Percentiles rank a stretch among this genome's conserved stretches.
Conservation (phyloP, 2,888 invertebrate genomes). For the Nomada flava region DNA sequence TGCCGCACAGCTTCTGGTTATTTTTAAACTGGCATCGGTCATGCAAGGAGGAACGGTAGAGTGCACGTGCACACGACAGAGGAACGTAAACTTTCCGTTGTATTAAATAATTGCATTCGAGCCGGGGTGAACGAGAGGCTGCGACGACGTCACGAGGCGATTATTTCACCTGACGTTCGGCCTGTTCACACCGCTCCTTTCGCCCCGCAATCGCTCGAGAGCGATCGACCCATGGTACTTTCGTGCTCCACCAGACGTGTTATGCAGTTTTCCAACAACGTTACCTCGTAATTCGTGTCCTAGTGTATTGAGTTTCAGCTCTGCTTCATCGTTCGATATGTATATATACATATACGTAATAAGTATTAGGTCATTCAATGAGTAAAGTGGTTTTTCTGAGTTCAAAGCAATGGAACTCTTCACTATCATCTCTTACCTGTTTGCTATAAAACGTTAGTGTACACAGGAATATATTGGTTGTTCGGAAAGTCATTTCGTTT, state of each 20-base stretch:
- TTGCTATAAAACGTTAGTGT: no score
- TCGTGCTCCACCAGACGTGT: constrained; percentile 30
- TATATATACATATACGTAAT: no score
- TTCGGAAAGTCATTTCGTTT: no score
- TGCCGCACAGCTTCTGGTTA: constrained; percentile 62
- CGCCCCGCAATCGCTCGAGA: constrained; percentile 34
- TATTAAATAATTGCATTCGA: constrained; percentile 48
- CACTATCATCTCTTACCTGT: no score
- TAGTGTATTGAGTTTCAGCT: constrained; percentile 11
- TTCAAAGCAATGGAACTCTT: no score
- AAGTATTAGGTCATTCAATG: no score
- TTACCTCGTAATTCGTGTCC: constrained; percentile 14
- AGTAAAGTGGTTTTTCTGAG: no score
- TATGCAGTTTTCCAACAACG: constrained; percentile 30
- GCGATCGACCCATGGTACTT: constrained; percentile 9
- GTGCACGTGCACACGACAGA: constrained; percentile 43
- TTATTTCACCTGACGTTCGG: constrained; percentile 46
- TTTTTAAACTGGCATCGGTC: constrained; percentile 58
- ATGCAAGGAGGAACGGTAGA: constrained; percentile 33
- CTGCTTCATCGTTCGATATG: not conserved
- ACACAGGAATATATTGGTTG: no score
- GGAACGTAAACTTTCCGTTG: constrained; percentile 39
- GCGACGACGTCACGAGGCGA: constrained; percentile 31
- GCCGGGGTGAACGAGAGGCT: not conserved
- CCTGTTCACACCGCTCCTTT: constrained; percentile 19